Evolutionary conservation across 1,140 invertebrate genomes (phyloP).

Genomic region (Zaprionus gabonicus): DNA sequence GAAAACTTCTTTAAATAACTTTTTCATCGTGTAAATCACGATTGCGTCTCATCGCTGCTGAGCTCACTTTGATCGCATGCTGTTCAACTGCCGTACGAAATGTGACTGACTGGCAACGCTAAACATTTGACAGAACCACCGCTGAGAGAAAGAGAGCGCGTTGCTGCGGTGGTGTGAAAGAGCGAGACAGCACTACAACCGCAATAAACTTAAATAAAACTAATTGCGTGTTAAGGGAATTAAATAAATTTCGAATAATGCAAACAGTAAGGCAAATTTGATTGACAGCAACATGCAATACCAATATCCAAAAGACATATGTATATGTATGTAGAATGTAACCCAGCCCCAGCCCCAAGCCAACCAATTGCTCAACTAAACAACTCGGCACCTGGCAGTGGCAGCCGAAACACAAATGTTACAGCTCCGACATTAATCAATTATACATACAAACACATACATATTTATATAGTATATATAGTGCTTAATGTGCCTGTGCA

Average conservation of each 20-base stretch:
- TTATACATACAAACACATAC: slow-evolving; percentile 38
- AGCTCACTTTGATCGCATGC: slow-evolving; percentile 42
- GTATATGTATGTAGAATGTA: slow-evolving; percentile 10
- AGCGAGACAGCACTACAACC: slow-evolving; percentile 66
- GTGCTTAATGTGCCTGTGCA: slow-evolving; percentile 28
- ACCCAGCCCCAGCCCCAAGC: slow-evolving; percentile 16
- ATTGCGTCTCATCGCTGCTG: slow-evolving; percentile 11
- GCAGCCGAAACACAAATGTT: slow-evolving; percentile 60
- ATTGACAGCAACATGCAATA: slow-evolving; percentile 80
- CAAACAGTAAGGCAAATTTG: slow-evolving; percentile 81
- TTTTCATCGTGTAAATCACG: neutral
- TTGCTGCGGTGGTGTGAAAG: slow-evolving; percentile 16
- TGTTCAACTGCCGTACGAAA: slow-evolving; percentile 20
- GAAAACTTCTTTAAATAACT: slow-evolving; percentile 8
- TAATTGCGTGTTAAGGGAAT: slow-evolving; percentile 82
- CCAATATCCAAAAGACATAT: slow-evolving; percentile 31
- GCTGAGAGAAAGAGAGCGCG: slow-evolving; percentile 33
- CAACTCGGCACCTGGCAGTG: slow-evolving; percentile 58
- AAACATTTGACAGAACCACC: slow-evolving; percentile 67
- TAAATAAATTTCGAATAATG: slow-evolving; percentile 82
- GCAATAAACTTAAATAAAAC: slow-evolving; percentile 83
- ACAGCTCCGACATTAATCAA: slow-evolving; percentile 75
- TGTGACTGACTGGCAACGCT: slow-evolving; percentile 63
- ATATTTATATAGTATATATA: slow-evolving; percentile 12
- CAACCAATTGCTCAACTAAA: slow-evolving; percentile 72